Evolutionary conservation across 1,140 invertebrate genomes (phyloP).

Genomic region (Agrypnia vestita): DNA sequence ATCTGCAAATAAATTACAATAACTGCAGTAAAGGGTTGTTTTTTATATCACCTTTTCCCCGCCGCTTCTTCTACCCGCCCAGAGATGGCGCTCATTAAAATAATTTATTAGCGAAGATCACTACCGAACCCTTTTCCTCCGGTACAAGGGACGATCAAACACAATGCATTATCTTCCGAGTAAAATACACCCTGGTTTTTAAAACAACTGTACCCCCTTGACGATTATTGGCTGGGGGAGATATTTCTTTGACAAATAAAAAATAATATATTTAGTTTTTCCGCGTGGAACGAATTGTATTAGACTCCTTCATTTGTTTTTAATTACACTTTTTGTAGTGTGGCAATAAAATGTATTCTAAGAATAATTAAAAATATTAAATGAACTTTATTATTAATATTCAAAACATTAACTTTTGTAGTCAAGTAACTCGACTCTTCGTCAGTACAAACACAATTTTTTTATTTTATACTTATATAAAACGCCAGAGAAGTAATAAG

Average conservation of each 20-base stretch:
- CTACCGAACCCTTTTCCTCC: conserved; percentile 45
- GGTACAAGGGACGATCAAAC: conserved; percentile 41
- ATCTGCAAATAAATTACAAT: conserved; percentile 23
- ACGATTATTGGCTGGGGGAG: not conserved
- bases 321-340: too few relatives aligned
- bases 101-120: conserved; percentile 60
- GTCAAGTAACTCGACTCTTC: too few relatives aligned
- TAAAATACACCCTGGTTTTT: conserved; percentile 50
- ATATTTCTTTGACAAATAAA: conserved; percentile 5
- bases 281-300: too few relatives aligned
- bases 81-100: conserved; percentile 56
- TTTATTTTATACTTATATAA: too few relatives aligned
- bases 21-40: conserved; percentile 38
- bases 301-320: too few relatives aligned
- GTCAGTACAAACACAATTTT: too few relatives aligned
- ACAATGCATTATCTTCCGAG: conserved; percentile 57
- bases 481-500: too few relatives aligned
- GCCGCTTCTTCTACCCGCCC: conserved; percentile 45
- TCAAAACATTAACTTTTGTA: too few relatives aligned
- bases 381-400: too few relatives aligned
- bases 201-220: not conserved
- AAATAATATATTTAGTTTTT: not conserved
- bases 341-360: too few relatives aligned
- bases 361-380: too few relatives aligned
- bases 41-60: conserved; percentile 43